Conservation (phyloP, 2,113 vertebrate genomes). For the Halichoerus grypus region DNA sequence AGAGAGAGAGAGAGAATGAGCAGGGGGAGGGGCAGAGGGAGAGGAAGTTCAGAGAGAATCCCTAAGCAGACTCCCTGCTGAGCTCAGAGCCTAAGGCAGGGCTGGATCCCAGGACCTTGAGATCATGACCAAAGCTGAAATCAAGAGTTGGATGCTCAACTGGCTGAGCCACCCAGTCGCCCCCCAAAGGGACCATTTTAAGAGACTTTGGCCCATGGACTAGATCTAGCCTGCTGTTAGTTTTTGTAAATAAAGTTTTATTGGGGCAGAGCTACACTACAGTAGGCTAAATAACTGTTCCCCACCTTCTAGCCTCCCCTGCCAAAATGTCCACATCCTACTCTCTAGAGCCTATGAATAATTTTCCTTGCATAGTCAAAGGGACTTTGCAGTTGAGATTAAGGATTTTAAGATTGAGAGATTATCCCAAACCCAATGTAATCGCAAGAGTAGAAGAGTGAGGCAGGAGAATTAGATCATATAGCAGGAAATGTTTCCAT, state of each 20-base stretch:
- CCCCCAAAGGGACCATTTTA: background rate
- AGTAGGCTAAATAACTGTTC: background rate
- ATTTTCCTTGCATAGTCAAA: background rate
- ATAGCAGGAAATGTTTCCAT: background rate
- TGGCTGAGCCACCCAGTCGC: background rate
- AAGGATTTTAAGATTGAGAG: background rate
- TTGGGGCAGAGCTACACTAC: background rate
- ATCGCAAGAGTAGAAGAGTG: background rate
- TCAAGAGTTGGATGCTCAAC: background rate
- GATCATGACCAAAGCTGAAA: background rate
- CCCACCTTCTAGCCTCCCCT: background rate
- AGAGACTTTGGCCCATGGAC: background rate
- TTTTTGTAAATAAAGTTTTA: background rate
- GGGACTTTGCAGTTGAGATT: background rate
- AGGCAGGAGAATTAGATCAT: background rate
- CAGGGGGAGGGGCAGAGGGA: background rate
- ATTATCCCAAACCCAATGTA: background rate
- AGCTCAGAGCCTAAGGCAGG: background rate
- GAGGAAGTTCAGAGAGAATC: background rate
- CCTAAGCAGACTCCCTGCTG: background rate
- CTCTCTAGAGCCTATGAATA: background rate
- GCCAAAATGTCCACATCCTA: background rate
- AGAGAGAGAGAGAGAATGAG: background rate
- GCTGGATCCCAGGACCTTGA: background rate
- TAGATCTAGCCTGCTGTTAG: background rate